Evolutionary conservation across 1,140 invertebrate species (phyloP).

Genomic region (Periplaneta americana): DNA sequence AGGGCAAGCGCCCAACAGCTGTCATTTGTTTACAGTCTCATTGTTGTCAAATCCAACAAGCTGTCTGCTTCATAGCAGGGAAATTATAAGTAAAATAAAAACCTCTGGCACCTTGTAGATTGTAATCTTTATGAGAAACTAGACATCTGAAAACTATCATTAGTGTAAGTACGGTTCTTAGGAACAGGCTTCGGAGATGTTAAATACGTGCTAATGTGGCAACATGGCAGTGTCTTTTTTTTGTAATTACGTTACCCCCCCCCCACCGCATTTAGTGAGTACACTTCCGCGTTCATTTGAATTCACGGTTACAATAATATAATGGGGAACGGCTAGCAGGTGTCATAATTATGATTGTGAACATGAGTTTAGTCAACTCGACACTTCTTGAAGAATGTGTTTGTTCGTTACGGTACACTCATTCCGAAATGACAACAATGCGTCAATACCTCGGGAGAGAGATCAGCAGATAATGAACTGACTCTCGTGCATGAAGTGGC

Average conservation of each 20-base stretch:
- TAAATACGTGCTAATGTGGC: background rate
- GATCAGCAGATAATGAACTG: background rate
- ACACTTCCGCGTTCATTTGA: background rate
- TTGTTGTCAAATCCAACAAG: background rate
- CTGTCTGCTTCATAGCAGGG: background rate
- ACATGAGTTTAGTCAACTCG: background rate
- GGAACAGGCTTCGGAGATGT: background rate
- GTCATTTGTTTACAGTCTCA: background rate
- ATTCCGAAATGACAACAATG: background rate
- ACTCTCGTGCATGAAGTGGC: background rate
- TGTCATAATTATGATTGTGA: background rate
- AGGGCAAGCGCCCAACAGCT: background rate
- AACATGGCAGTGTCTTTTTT: background rate
- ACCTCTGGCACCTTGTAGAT: background rate
- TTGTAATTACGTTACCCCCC: background rate
- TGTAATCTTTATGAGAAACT: background rate
- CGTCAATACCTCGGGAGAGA: background rate
- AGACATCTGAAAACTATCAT: background rate
- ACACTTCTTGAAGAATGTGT: background rate
- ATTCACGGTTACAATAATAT: background rate
- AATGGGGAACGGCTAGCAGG: background rate
- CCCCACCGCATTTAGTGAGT: background rate
- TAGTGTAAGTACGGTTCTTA: background rate
- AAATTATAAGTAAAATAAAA: background rate
- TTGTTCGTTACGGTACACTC: background rate